Conservation (phyloP, 1,140 invertebrate genomes). For the Sinonovacula constricta region DNA sequence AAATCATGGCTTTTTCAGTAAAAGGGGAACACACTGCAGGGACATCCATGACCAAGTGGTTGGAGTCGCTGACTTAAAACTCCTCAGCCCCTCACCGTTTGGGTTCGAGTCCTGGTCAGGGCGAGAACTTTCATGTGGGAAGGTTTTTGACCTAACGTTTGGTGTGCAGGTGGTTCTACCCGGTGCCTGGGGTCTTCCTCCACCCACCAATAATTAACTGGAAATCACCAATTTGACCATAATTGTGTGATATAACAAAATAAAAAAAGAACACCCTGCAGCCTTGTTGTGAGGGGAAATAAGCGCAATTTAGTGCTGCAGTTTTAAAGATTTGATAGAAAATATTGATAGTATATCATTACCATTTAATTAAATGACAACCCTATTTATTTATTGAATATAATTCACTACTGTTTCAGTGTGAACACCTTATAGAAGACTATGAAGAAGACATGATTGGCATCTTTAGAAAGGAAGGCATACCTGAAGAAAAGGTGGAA, state of each 20-base stretch:
- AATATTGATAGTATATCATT: neutral
- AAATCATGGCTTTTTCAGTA: neutral
- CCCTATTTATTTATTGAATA: neutral
- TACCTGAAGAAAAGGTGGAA: conserved; percentile 36
- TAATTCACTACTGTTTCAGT: conserved; percentile 50
- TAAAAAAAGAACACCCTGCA: neutral
- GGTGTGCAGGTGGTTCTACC: no score
- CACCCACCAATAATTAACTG: no score
- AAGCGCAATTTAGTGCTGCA: neutral
- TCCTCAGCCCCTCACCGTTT: no score
- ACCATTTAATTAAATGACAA: neutral
- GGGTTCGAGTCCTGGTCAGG: no score
- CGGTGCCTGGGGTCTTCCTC: neutral
- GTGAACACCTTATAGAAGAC: conserved; percentile 64
- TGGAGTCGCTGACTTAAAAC: no score
- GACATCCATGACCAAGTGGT: no score
- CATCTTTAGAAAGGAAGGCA: conserved; percentile 53
- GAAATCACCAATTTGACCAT: neutral
- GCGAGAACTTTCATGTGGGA: no score
- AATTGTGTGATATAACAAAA: neutral
- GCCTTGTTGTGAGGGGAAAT: neutral
- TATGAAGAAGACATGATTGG: conserved; percentile 66
- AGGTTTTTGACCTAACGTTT: no score
- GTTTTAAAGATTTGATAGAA: neutral
- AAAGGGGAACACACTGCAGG: no score